Percentiles rank a stretch among this genome's conserved stretches.
Conservation (phyloP, 1,140 invertebrate species). For the Potamilus streckersoni region DNA sequence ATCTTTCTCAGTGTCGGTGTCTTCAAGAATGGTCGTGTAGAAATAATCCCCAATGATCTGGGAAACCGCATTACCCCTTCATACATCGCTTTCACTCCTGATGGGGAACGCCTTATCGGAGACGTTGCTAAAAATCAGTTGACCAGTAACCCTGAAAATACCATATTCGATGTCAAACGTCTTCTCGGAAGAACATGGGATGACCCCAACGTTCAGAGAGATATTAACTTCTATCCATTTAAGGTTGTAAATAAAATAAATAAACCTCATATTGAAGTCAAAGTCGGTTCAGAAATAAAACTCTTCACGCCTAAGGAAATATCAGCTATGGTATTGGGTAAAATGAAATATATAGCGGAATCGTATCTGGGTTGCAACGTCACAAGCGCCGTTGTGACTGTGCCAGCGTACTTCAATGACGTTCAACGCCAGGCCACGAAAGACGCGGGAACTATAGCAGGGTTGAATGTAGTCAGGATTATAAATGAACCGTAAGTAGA, state of each 20-base stretch:
- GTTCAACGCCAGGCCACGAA: constrained; percentile 98
- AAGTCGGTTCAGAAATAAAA: constrained; percentile 80
- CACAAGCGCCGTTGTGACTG: constrained; percentile 96
- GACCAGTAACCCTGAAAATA: constrained; percentile 97
- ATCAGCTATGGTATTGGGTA: constrained; percentile 95
- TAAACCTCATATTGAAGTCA: constrained; percentile 81
- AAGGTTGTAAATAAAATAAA: constrained; percentile 86
- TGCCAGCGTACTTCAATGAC: constrained; percentile 98
- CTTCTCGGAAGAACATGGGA: constrained; percentile 95
- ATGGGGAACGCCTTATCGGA: constrained; percentile 96
- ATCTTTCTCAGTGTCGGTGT: constrained; percentile 88
- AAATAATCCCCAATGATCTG: constrained; percentile 99
- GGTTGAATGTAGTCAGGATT: constrained; percentile 96
- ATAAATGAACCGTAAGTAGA: constrained; percentile 92
- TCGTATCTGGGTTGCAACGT: constrained; percentile 95
- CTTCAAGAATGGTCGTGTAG: constrained; percentile 97
- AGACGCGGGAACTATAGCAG: constrained; percentile 80
- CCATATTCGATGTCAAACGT: constrained; percentile 96
- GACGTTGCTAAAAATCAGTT: constrained; percentile 98
- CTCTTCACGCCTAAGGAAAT: constrained; percentile 97
- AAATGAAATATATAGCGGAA: constrained; percentile 99
- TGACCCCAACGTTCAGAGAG: constrained; percentile 89
- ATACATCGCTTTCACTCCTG: constrained; percentile 95
- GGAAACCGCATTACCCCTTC: constrained; percentile 98
- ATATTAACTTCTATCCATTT: constrained; percentile 95